Evolutionary conservation across 1,140 invertebrate species (phyloP).

Genomic region (Musca vetustissima): DNA sequence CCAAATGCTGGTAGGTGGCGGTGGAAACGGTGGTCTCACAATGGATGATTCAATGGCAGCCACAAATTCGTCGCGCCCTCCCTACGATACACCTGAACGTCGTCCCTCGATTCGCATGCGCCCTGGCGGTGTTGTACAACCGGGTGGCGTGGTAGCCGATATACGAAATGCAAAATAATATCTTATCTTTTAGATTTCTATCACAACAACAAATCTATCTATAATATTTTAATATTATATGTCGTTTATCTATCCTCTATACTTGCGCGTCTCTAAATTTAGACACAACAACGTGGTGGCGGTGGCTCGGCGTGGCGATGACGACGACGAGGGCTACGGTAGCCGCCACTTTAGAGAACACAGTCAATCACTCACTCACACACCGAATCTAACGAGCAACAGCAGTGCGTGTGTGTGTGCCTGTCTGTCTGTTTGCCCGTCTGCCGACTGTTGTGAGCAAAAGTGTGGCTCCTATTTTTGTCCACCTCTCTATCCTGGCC

Average conservation of each 20-base stretch:
- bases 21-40: slow-evolving; percentile 47
- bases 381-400: not conserved
- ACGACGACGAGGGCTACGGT: slow-evolving; percentile 8
- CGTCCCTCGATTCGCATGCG: slow-evolving; percentile 59
- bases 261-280: slow-evolving; percentile 22
- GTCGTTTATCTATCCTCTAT: slow-evolving; percentile 6
- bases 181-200: slow-evolving; percentile 50
- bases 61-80: slow-evolving; percentile 56
- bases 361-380: not conserved
- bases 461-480: slow-evolving; percentile 8
- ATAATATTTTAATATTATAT: slow-evolving; percentile 5
- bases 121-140: slow-evolving; percentile 39
- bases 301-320: too few species aligned
- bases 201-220: slow-evolving; percentile 6
- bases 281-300: not conserved
- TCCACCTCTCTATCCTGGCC: too few species aligned
- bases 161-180: slow-evolving; percentile 56
- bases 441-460: too few species aligned
- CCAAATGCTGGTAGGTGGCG: slow-evolving; percentile 29
- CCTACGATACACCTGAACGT: slow-evolving; percentile 59
- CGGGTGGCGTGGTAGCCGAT: slow-evolving; percentile 43
- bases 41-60: slow-evolving; percentile 55
- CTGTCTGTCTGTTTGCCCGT: too few species aligned
- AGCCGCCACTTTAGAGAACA: slow-evolving; percentile 25
- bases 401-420: slow-evolving; percentile 7